A percentile compares a stretch with the other conserved stretches of the same genome.
Evolutionary conservation across 2,113 vertebrate species (phyloP).

Genomic region (Paracanthobrama guichenoti): DNA sequence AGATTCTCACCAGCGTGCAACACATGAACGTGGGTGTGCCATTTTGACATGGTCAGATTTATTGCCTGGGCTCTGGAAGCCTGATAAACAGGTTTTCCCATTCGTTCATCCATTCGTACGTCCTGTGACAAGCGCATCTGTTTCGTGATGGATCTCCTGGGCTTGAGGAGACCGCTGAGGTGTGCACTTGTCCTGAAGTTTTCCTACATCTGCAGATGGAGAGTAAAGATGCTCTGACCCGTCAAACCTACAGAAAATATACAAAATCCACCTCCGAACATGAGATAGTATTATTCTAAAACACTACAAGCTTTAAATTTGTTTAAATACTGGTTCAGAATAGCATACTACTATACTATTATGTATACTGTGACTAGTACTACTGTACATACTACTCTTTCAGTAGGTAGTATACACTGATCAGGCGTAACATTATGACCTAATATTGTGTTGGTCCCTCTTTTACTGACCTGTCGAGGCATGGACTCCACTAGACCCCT

Average conservation of each 20-base stretch:
- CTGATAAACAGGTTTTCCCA: slow-evolving; percentile 53
- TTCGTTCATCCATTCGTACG: slow-evolving; percentile 51
- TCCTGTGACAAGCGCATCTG: slow-evolving; percentile 52
- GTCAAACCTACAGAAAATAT: background rate
- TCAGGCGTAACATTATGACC: no score
- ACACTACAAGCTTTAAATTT: background rate
- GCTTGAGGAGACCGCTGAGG: slow-evolving; percentile 22
- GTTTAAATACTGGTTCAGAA: no score
- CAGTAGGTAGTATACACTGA: no score
- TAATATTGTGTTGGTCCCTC: no score
- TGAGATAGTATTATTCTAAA: background rate
- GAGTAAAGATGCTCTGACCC: background rate
- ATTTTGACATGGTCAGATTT: slow-evolving; percentile 53
- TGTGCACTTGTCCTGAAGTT: background rate
- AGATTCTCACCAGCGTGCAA: background rate
- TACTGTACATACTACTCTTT: no score
- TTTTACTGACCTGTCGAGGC: no score
- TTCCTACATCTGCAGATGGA: background rate
- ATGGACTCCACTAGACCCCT: no score
- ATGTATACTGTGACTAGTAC: no score
- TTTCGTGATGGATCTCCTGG: slow-evolving; percentile 71
- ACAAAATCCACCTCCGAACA: background rate
- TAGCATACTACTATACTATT: no score
- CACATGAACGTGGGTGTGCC: background rate
- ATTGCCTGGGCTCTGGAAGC: slow-evolving; percentile 55